These are phyloP conservation scores for Tachystola acroxantha DNA, from an alignment of 2,888 invertebrate genomes.

Conservation along the genomic window DNA sequence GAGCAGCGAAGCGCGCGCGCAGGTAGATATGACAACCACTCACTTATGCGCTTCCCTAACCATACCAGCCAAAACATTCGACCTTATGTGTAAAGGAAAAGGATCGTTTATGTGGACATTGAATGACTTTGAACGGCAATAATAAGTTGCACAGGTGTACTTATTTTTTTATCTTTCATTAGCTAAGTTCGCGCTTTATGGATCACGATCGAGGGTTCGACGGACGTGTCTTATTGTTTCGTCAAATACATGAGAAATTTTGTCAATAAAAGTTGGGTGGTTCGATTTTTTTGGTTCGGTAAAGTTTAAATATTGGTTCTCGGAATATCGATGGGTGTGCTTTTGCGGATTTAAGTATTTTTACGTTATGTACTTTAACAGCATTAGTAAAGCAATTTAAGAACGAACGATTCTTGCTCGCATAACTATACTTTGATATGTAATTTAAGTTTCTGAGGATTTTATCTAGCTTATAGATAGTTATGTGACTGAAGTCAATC, in stretches of 20 bases:
- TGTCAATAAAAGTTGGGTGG: constrained; percentile 69
- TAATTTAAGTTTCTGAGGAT: no score
- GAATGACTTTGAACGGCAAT: not conserved
- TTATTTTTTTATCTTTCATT: constrained; percentile 71
- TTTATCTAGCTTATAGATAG: no score
- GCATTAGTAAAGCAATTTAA: no score
- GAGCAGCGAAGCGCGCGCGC: constrained; percentile 59
- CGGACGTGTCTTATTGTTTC: constrained; percentile 71
- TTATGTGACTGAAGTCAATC: no score
- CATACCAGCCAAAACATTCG: constrained; percentile 10
- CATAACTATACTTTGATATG: no score
- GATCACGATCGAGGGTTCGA: constrained; percentile 69
- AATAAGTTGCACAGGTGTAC: constrained; percentile 47
- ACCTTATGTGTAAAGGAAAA: constrained; percentile 20
- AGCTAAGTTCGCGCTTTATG: constrained; percentile 75
- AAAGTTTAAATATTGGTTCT: constrained; percentile 22
- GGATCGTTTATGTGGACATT: not conserved
- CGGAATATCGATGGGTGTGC: constrained; percentile 12
- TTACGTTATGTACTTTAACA: no score
- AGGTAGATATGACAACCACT: constrained; percentile 59
- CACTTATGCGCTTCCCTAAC: constrained; percentile 15
- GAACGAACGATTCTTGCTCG: no score
- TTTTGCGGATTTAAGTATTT: no score
- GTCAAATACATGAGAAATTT: constrained; percentile 69
- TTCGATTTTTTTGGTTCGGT: constrained; percentile 33